These are phyloP conservation scores for Colinus virginianus DNA, from an alignment of 2,113 vertebrate species.

Conservation along the genomic window DNA sequence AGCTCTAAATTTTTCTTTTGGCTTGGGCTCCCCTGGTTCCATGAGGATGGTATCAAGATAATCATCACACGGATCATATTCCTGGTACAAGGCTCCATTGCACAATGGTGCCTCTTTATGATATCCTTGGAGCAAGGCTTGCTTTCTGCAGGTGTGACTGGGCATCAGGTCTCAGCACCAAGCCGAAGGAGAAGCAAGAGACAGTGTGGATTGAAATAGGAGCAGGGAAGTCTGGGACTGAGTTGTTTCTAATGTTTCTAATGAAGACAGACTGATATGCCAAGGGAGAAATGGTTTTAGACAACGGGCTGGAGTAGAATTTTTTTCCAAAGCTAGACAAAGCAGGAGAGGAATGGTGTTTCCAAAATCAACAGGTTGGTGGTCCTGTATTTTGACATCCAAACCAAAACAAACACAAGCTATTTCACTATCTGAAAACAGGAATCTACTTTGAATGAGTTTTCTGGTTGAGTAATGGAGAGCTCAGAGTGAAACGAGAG, in stretches of 20 bases:
- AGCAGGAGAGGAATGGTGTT: background rate
- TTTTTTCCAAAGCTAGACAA: background rate
- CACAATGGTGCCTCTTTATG: conserved; percentile 51
- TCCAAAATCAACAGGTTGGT: background rate
- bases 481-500: background rate
- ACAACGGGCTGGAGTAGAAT: background rate
- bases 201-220: background rate
- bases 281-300: background rate
- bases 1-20: conserved; percentile 51
- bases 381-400: background rate
- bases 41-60: conserved; percentile 43
- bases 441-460: background rate
- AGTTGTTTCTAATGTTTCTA: background rate
- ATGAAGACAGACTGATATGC: accelerated
- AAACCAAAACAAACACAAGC: background rate
- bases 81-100: background rate
- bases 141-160: background rate
- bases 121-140: conserved; percentile 32
- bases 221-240: background rate
- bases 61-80: conserved; percentile 37
- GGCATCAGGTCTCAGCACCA: background rate
- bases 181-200: background rate
- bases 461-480: background rate
- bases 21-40: conserved; percentile 44
- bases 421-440: background rate